Percentiles rank a stretch among this genome's conserved stretches.
Evolutionary conservation across 2,888 invertebrate genomes (phyloP).

Genomic region (Mystacides longicornis): DNA sequence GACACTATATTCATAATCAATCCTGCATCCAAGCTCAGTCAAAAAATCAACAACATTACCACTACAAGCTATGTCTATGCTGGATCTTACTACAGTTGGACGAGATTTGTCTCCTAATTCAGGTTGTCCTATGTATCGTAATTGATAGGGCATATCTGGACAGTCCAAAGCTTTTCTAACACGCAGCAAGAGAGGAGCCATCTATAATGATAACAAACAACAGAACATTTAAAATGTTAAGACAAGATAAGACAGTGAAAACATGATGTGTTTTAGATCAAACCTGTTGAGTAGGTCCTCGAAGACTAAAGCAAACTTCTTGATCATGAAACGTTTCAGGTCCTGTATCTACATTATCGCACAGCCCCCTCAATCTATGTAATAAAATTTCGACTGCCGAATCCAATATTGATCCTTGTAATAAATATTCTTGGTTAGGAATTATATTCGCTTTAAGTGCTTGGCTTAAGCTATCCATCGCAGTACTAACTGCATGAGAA

Average conservation of each 20-base stretch:
- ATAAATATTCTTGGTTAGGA: conserved; percentile 87
- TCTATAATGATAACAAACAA: conserved; percentile 36
- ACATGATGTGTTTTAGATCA: background rate
- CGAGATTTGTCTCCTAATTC: conserved; percentile 83
- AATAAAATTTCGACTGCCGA: conserved; percentile 84
- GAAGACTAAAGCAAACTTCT: conserved; percentile 80
- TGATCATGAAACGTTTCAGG: conserved; percentile 91
- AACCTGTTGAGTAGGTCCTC: conserved; percentile 55
- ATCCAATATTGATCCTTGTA: conserved; percentile 82
- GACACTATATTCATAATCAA: conserved; percentile 91
- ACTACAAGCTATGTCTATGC: conserved; percentile 88
- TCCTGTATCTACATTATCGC: conserved; percentile 86
- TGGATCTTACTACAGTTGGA: conserved; percentile 84
- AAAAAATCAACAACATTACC: conserved; percentile 86
- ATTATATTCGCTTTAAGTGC: conserved; percentile 80
- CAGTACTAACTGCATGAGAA: conserved; percentile 45
- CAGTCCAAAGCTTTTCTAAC: conserved; percentile 80
- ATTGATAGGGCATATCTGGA: conserved; percentile 79
- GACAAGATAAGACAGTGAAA: background rate
- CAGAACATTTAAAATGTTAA: background rate
- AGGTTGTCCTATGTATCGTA: conserved; percentile 87
- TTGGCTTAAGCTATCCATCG: conserved; percentile 69
- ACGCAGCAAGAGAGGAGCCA: conserved; percentile 63
- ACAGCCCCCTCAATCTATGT: conserved; percentile 82
- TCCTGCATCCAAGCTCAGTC: conserved; percentile 80